Evolutionary conservation across 2,113 vertebrate genomes (phyloP), one percentile per base, ranked within the genome.

Genomic region (Synodontis membranacea): DNA sequence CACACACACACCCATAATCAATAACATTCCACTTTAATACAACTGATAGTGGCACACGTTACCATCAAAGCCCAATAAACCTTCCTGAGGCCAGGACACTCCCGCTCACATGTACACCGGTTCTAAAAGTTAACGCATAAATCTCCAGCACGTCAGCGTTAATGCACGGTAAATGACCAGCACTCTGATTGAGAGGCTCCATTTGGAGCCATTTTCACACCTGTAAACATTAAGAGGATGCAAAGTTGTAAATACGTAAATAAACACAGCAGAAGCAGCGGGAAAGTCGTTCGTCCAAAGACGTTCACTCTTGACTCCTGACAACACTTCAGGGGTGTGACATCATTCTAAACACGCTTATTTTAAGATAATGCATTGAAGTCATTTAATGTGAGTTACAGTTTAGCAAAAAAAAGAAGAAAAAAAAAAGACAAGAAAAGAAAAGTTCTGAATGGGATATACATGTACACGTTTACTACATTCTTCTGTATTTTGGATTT

Each of bases 151-250:
- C 78, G 92, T 91, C 91, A 90, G 92, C 89, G 93, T 93, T 94
- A 94, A 95, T 95, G 92, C 89, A 92, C 93, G 90, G 91, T 94
- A 95, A 95, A 94, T 93, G 92, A 92, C 94, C 93, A 90, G 42
- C 39, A 86, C 90, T 88, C 80, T 94, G 93, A 94, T 94, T 94
- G 94, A 95, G 94, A 82, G 93, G 90, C 85, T 91, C 91, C 93
- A 94, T 94, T 94, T 93, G 93, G 88, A 91, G 91, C 92, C 94
- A 94, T 95, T 94, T 94, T 91, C 87, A 87, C 86, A 89, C 90
- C 91, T 91, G 90, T 91, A 90, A 94, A 94, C 93, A 89, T 92
- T 94, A 79, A 78, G 87, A 86, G 74, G 84, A 86, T 83, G 78
- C 86, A 90, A 83, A 87, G 66, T 76, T 87, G 76, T 82, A 84